Base-by-base conservation (phyloP, 2,888 invertebrate species). In the Lathronympha strigana region DNA sequence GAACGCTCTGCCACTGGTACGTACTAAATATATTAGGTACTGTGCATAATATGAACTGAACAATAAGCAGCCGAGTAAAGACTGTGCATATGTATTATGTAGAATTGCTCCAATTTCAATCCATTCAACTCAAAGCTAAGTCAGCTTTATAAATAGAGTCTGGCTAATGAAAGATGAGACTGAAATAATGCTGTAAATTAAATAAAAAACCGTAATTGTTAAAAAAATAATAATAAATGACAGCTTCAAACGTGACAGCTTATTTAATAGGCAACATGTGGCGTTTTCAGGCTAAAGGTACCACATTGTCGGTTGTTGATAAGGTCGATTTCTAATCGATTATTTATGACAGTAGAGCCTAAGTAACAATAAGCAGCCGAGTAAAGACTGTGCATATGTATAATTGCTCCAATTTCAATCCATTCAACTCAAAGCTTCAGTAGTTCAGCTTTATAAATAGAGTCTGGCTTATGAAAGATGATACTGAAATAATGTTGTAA, bases 391-490 rank as follows among this genome's bases (percentile, higher is more conserved):
- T 31, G 13, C 23, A 0, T 25, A 31, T 11, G 1, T 31, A 51
- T 1, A 40, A 11, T 17, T n/a, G 54, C 13, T 40, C 54, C 6
- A 13, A 23, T 55, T 55, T 25, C 19, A 55, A 38, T 25, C 6
- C 54, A 40, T 40, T 55, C 25, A 55, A 55, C 54, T 55, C 25
- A 5, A 17, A 40, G 40, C 15, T 17, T n/a, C n/a, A n/a, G n/a
- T n/a, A 40, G 17, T 17, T 55, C 54, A 40, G 54, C 54, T 13
- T 36, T 21, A n/a, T 23, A 21, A 23, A n/a, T n/a, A n/a, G n/a
- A n/a, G n/a, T n/a, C n/a, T n/a, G n/a, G n/a, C n/a, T n/a, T n/a
- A n/a, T n/a, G n/a, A n/a, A n/a, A n/a, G n/a, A n/a, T n/a, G n/a
- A n/a, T n/a, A n/a, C n/a, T n/a, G n/a, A n/a, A n/a, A 9, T 53